Percentiles rank a stretch among this genome's conserved stretches.
These are phyloP conservation scores for Pelosia muscerda DNA, from an alignment of 2,888 invertebrate species.

Conservation along the genomic window DNA sequence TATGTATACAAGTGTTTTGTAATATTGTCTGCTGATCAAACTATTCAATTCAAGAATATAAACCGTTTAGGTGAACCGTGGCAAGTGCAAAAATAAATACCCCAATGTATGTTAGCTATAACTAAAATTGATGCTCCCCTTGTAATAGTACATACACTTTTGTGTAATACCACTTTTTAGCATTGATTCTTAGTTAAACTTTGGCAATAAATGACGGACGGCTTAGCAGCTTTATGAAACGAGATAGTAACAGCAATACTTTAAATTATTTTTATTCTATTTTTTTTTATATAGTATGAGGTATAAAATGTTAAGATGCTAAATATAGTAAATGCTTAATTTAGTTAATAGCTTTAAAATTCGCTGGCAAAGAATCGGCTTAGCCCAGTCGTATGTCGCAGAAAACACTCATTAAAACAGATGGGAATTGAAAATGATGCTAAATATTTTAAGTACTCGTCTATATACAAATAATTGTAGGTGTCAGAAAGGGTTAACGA, in stretches of 20 bases:
- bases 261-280: background rate
- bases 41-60: background rate
- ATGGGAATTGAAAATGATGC: no score
- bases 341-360: background rate
- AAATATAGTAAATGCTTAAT: background rate
- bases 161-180: background rate
- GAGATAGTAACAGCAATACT: background rate
- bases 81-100: background rate
- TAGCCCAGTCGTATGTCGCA: background rate
- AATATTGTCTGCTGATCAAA: background rate
- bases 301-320: background rate
- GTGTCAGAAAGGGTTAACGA: no score
- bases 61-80: background rate
- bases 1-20: background rate
- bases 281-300: background rate
- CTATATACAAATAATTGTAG: no score
- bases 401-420: no score
- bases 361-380: background rate
- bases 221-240: slow-evolving; percentile 6
- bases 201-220: background rate
- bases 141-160: background rate
- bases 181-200: background rate
- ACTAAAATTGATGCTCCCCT: background rate
- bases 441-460: no score
- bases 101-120: background rate